phyloP scores from a whole-genome alignment of 2,113 vertebrate genomes.

The Anguilla rostrata region DNA sequence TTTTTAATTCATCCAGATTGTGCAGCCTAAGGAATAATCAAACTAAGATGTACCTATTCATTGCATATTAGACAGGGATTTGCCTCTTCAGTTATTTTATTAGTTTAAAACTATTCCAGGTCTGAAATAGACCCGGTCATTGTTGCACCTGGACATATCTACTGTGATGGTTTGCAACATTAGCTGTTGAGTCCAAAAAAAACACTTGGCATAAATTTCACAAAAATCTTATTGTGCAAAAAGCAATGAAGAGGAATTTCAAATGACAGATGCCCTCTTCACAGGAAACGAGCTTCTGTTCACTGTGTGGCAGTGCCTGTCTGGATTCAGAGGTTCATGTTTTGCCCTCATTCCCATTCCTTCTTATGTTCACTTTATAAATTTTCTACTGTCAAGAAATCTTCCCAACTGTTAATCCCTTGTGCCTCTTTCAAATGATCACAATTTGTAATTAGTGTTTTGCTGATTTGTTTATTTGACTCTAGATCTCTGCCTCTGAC shows the following conservation, averaged over 20 bases:
- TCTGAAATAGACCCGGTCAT: background rate
- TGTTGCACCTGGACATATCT: background rate
- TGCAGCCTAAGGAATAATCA: background rate
- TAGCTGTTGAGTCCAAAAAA: background rate
- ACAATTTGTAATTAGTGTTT: background rate
- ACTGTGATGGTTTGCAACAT: background rate
- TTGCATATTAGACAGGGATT: background rate
- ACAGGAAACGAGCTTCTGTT: background rate
- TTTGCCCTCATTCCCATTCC: background rate
- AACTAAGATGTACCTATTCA: background rate
- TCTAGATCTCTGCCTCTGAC: background rate
- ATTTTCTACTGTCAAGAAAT: background rate
- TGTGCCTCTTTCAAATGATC: background rate
- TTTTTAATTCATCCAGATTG: background rate
- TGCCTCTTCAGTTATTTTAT: background rate
- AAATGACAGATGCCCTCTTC: slow-evolving; percentile 5
- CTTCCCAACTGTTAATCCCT: background rate
- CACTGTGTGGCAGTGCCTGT: background rate
- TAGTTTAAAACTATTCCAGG: background rate
- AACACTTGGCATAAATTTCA: background rate
- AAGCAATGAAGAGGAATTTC: background rate
- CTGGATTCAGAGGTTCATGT: background rate
- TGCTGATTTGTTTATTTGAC: background rate
- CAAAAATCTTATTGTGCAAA: background rate
- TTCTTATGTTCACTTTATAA: background rate